A percentile compares a stretch with the other conserved stretches of the same genome.
phyloP scores from a whole-genome alignment of 2,888 invertebrate genomes.

The Thecocarcelia acutangulata region DNA sequence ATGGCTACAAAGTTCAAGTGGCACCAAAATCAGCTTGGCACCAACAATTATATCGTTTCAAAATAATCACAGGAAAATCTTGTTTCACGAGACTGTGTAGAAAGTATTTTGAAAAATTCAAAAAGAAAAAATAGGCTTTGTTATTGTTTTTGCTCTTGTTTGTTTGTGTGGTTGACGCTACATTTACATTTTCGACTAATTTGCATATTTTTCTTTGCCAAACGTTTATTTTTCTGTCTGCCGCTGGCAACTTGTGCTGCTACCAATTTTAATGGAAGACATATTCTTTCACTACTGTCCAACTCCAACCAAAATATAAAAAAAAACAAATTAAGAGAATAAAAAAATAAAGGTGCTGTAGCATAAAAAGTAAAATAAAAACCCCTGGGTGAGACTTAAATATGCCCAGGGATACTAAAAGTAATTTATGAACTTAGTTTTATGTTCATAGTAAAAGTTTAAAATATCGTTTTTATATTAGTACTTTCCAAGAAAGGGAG shows the following conservation, averaged over 20 bases:
- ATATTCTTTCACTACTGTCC: conserved; percentile 15
- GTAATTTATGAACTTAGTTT: conserved; percentile 68
- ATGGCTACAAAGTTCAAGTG: too few species aligned
- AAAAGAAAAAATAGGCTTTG: conserved; percentile 2
- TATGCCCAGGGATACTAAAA: conserved; percentile 64
- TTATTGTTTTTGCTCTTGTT: conserved; percentile 41
- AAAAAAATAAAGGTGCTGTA: conserved; percentile 64
- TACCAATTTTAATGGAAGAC: conserved; percentile 54
- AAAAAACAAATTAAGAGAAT: conserved; percentile 69
- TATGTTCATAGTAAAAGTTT: conserved; percentile 42
- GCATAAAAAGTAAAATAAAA: conserved; percentile 39
- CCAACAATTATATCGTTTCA: too few species aligned
- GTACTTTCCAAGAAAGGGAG: background rate
- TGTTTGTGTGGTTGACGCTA: conserved; percentile 70
- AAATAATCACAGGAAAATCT: too few species aligned
- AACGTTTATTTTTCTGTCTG: conserved; percentile 47
- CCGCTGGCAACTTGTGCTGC: conserved; percentile 59
- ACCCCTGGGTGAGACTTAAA: conserved; percentile 63
- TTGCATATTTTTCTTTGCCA: conserved; percentile 76
- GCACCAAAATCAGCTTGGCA: too few species aligned
- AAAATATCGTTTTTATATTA: background rate
- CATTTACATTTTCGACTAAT: conserved; percentile 77
- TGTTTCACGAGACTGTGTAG: too few species aligned
- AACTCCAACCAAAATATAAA: conserved; percentile 29
- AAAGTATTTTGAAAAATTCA: conserved; percentile 19